phyloP scores from a whole-genome alignment of 1,140 invertebrate species.

The Sminthurinus signatus region DNA sequence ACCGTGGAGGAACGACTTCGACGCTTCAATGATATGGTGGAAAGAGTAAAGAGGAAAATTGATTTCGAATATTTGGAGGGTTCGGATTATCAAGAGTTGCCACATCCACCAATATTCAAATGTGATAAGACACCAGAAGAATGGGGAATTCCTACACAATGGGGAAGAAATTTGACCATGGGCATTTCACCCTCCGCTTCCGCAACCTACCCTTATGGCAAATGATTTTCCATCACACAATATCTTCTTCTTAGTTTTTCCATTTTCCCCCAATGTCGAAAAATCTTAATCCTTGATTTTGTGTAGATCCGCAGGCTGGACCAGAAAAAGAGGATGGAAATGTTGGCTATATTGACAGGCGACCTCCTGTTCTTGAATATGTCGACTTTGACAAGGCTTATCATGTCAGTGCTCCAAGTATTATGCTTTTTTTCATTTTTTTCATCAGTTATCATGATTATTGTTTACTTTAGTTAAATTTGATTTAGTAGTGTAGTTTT shows the following conservation, averaged over 20 bases:
- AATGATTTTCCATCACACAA: no score
- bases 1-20: conserved; percentile 2
- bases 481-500: no score
- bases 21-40: background rate
- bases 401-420: conserved; percentile 8
- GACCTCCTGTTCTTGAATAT: background rate
- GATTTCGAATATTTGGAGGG: conserved; percentile 16
- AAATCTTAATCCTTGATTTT: no score
- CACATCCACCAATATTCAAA: conserved; percentile 23
- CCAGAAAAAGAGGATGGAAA: conserved; percentile 17
- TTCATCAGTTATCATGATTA: no score
- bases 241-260: no score
- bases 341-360: conserved; percentile 17
- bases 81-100: conserved; percentile 3
- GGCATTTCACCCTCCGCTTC: conserved; percentile 7
- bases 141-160: conserved; percentile 5
- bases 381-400: conserved; percentile 10
- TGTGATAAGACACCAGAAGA: conserved; percentile 19
- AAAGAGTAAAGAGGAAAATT: conserved; percentile 15
- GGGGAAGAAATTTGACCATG: conserved; percentile 20
- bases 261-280: no score
- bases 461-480: no score
- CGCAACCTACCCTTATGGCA: conserved; percentile 17
- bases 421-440: no score
- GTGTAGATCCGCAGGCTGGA: conserved; percentile 24